A percentile compares a stretch with the other conserved stretches of the same genome.
These are phyloP conservation scores for Eueremaeus valkanovi DNA, from an alignment of 2,888 invertebrate genomes.

Conservation along the genomic window DNA sequence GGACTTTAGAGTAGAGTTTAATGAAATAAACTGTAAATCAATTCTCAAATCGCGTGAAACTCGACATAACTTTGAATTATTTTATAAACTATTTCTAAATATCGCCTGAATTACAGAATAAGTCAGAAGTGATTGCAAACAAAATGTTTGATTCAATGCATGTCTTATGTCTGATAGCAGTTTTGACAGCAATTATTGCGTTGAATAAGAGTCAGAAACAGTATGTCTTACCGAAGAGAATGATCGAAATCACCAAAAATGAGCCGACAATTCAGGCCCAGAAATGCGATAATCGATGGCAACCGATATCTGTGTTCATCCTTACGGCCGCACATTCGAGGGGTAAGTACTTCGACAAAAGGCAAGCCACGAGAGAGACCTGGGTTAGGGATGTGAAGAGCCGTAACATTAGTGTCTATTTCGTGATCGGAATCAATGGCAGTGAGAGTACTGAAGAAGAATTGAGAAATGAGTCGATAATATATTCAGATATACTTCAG, in stretches of 20 bases:
- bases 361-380: not conserved
- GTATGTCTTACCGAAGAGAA: too few relatives aligned
- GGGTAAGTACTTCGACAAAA: conserved; percentile 7
- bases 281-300: not conserved
- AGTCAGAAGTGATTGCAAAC: too few relatives aligned
- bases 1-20: too few relatives aligned
- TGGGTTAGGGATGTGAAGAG: not conserved
- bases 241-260: not conserved
- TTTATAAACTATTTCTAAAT: too few relatives aligned
- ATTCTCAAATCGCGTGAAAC: too few relatives aligned
- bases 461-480: not conserved
- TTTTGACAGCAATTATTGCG: too few relatives aligned
- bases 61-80: too few relatives aligned
- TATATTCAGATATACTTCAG: not conserved
- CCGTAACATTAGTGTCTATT: not conserved
- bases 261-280: not conserved
- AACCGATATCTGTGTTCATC: not conserved
- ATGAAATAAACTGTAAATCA: too few relatives aligned
- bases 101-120: too few relatives aligned
- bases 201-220: too few relatives aligned
- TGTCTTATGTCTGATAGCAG: too few relatives aligned
- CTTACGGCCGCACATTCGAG: not conserved
- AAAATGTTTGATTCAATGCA: too few relatives aligned
- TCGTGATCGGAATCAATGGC: not conserved
- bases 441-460: not conserved